Evolutionary conservation across 2,797 vertebrate species (phyloP), one percentile per base, ranked within the genome.

Genomic region (Malacoraja senta): DNA sequence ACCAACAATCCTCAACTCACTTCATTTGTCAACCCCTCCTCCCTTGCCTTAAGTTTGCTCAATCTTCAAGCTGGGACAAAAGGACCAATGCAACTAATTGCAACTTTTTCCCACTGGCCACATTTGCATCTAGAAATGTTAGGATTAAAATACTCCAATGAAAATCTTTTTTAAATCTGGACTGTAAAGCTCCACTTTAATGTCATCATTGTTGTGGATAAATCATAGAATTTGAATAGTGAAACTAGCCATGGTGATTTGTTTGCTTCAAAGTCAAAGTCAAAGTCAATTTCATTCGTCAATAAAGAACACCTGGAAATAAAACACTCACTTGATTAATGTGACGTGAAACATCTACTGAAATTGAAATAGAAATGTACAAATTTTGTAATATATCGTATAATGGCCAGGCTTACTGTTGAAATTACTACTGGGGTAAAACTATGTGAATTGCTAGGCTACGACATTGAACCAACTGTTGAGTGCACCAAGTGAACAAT

Each of bases 321-420:
- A 32, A 88, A 88, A 38, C n/a, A 35, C 84, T 19, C 63, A 65
- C 19, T 88, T 88, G 15, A 65, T 88, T 63, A 86, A 86, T 88
- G 13, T 88, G 32, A 65, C n/a, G 65, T 88, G 6, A 32, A n/a
- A 32, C 65, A 88, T 8, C 8, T 19, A 19, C 61, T 32, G 1
- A n/a, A 88, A 88, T 65, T 88, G 84, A 17, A 88, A 88, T n/a
- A 32, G 19, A 65, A 88, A 7, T 65, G n/a, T 65, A 88, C 12
- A 86, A 6, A 63, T 86, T 63, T 61, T 61, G 58, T 13, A 86
- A 61, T 15, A 19, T 65, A 65, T 6, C 7, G 21, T 19, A 65
- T 15, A 0, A 12, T 61, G 58, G n/a, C 6, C 61, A 88, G n/a
- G 63, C 84, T n/a, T 79, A 79, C 32, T 61, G 12, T n/a, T n/a